Evolutionary conservation across 2,888 invertebrate genomes (phyloP), one percentile per base, ranked within the genome.

Genomic region (Sesamia inferens): DNA sequence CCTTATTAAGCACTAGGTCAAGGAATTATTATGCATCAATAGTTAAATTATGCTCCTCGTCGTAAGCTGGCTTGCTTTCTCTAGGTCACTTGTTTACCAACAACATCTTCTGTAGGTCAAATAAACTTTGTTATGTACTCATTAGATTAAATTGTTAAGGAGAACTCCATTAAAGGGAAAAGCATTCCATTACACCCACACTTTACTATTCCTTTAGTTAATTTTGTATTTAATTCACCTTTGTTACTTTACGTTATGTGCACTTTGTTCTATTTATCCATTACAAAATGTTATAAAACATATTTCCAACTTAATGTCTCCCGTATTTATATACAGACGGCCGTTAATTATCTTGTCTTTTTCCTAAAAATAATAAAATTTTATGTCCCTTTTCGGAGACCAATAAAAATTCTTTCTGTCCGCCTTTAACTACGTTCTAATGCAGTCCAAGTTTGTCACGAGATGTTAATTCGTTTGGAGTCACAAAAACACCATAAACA

Each of bases 341-440:
- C 87, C 88, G 89, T 93, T 92, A 92, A 91, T 92, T 90, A 90
- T 89, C 86, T 87, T 88, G 90, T 89, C 87, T 87, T 88, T 91
- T 88, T 89, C 77, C 84, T 78, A 86, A 89, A 90, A 89, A 91
- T 85, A 90, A 92, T 93, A 93, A 93, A 93, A 90, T 89, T 93
- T 94, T 92, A 94, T 92, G 92, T 92, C 87, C 90, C 72, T 85
- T 91, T 93, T 90, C 81, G 89, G 89, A 90, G 84, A 87, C 90
- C 84, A 89, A 93, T 95, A 94, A 95, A 95, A 94, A 94, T 93
- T 94, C 93, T 91, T 94, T 89, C 90, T 79, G 81, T 88, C 85
- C 89, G 87, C 88, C 91, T 90, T 93, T 94, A 92, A 93, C 91
- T 91, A 89, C 90, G 87, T 90, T 90, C 91, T 92, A 92, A 92